Conservation (phyloP, 2,888 invertebrate species). For the Platycnemis pennipes region DNA sequence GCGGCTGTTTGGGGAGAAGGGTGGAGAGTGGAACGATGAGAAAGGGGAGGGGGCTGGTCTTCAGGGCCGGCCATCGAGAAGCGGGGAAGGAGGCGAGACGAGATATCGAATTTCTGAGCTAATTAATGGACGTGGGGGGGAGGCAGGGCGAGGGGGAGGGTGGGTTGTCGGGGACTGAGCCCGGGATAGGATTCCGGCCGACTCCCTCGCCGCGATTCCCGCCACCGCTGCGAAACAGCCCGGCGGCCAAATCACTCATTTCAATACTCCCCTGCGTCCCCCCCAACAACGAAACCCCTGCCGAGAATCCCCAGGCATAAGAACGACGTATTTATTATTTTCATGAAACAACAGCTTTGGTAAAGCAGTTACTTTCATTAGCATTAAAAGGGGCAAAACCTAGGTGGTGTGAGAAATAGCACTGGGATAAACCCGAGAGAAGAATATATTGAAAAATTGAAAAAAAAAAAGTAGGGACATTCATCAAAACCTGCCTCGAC, state of each 20-base stretch:
- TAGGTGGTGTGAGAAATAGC: too few relatives aligned
- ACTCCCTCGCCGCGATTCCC: background rate
- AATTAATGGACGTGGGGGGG: background rate
- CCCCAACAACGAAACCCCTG: background rate
- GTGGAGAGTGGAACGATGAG: background rate
- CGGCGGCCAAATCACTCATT: background rate
- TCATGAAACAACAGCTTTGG: background rate
- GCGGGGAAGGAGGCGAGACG: background rate
- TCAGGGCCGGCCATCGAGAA: background rate
- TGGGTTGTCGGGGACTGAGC: background rate
- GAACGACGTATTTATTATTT: background rate
- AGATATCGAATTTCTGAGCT: slow-evolving; percentile 18
- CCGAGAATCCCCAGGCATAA: background rate
- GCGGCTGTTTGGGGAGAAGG: background rate
- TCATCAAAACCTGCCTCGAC: too few relatives aligned
- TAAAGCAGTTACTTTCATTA: too few relatives aligned
- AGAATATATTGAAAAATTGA: too few relatives aligned
- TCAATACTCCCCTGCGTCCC: background rate
- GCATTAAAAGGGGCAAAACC: too few relatives aligned
- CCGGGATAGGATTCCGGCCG: background rate
- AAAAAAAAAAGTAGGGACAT: too few relatives aligned
- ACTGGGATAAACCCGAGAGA: too few relatives aligned
- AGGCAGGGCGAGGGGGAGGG: background rate
- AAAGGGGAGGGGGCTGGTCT: background rate
- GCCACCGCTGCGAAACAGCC: background rate